Evolutionary conservation across 2,888 invertebrate species (phyloP).

Genomic region (Eristalinus aeneus): DNA sequence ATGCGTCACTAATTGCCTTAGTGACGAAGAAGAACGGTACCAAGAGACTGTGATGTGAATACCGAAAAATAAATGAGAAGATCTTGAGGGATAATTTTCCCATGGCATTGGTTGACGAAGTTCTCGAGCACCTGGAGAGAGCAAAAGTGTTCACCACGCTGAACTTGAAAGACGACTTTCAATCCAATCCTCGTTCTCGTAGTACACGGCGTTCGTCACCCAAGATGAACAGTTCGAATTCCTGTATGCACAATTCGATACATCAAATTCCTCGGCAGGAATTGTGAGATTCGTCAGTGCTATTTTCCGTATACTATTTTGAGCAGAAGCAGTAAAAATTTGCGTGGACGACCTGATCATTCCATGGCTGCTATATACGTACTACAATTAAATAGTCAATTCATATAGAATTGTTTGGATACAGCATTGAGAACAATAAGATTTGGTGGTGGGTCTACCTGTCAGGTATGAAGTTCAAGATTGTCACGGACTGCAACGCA

Average conservation of each 20-base stretch:
- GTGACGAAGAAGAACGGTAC: too few species aligned
- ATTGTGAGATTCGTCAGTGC: slow-evolving; percentile 18
- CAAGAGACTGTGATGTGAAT: background rate
- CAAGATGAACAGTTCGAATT: slow-evolving; percentile 72
- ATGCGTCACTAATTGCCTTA: too few species aligned
- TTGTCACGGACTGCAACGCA: too few species aligned
- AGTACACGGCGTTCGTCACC: slow-evolving; percentile 73
- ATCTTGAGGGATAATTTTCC: slow-evolving; percentile 70
- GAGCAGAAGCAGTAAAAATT: background rate
- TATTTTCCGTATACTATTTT: background rate
- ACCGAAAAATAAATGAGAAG: slow-evolving; percentile 63
- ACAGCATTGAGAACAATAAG: too few species aligned
- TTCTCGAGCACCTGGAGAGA: slow-evolving; percentile 53
- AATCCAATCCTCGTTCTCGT: slow-evolving; percentile 70
- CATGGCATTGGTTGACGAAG: slow-evolving; percentile 64
- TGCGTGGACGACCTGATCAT: background rate
- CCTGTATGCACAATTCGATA: slow-evolving; percentile 69
- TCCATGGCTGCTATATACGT: background rate
- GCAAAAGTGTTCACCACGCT: slow-evolving; percentile 71
- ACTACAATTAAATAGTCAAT: background rate
- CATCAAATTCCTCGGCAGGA: slow-evolving; percentile 65
- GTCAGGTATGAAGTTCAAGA: too few species aligned
- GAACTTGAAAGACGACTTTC: slow-evolving; percentile 71
- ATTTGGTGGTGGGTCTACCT: too few species aligned
- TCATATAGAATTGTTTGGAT: too few species aligned